Evolutionary conservation across 2,888 invertebrate genomes (phyloP).

Genomic region (Xanthorhoe designata): DNA sequence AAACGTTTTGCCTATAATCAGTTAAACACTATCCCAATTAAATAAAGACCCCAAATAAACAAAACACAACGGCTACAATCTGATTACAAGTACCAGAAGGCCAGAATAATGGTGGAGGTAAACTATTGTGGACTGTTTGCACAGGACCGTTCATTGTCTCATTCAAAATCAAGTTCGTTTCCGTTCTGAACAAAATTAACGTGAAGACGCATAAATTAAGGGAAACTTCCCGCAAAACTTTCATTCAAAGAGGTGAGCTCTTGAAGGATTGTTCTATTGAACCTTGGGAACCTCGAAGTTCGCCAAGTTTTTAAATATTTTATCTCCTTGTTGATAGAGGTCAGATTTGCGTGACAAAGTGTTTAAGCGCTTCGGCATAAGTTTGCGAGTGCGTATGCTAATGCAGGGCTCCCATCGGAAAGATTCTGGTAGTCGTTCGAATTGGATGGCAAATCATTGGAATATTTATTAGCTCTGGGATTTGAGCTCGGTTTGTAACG

Average conservation of each 20-base stretch:
- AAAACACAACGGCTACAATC: constrained; percentile 36
- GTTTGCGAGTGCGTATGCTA: constrained; percentile 69
- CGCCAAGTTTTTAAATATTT: constrained; percentile 40
- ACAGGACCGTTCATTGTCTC: constrained; percentile 66
- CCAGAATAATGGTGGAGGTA: constrained; percentile 46
- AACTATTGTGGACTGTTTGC: constrained; percentile 59
- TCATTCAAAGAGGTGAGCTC: constrained; percentile 71
- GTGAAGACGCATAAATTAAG: constrained; percentile 78
- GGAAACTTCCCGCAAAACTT: constrained; percentile 70
- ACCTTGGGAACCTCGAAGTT: constrained; percentile 45
- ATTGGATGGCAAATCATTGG: constrained; percentile 79
- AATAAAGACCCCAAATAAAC: constrained; percentile 25
- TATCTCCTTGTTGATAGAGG: constrained; percentile 43
- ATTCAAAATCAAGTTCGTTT: constrained; percentile 69
- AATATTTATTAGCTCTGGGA: constrained; percentile 80
- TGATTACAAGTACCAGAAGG: constrained; percentile 46
- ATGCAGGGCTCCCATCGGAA: constrained; percentile 76
- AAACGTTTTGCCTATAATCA: constrained; percentile 3
- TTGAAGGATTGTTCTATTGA: constrained; percentile 69
- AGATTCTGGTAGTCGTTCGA: constrained; percentile 71
- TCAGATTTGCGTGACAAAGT: constrained; percentile 33
- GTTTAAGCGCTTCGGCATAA: constrained; percentile 44
- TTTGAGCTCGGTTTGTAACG: constrained; percentile 59
- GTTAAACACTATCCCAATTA: constrained; percentile 27
- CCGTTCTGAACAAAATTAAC: constrained; percentile 71